A percentile compares a stretch with the other conserved stretches of the same genome.
Evolutionary conservation across 2,888 invertebrate species (phyloP).

Genomic region (Rhingia campestris): DNA sequence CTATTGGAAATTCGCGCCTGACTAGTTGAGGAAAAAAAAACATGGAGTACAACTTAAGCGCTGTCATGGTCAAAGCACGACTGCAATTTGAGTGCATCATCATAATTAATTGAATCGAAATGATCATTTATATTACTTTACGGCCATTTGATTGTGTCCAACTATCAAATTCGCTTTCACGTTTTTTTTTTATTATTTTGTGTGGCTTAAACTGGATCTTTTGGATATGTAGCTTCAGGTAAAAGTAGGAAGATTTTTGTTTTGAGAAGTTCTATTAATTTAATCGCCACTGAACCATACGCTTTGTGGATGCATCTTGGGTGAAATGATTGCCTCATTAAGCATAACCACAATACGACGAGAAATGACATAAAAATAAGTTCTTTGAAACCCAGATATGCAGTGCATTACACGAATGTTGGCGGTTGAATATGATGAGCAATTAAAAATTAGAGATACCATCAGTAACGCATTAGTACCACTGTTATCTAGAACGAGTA

Average conservation of each 20-base stretch:
- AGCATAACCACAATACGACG: conserved; percentile 23
- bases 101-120: conserved; percentile 1
- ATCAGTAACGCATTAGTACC: conserved; percentile 65
- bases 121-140: background rate
- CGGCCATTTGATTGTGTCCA: background rate
- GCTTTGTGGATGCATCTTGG: background rate
- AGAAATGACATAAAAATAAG: conserved; percentile 44
- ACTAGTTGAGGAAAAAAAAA: background rate
- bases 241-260: too few species aligned
- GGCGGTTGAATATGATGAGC: conserved; percentile 4
- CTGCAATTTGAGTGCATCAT: background rate
- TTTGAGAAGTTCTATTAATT: too few species aligned
- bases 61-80: conserved; percentile 1
- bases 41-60: background rate
- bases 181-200: background rate
- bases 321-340: conserved; percentile 52
- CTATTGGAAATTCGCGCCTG: background rate
- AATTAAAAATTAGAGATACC: conserved; percentile 62
- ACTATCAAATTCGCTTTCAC: conserved; percentile 16
- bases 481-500: conserved; percentile 42
- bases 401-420: conserved; percentile 46
- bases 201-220: too few species aligned
- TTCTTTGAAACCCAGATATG: conserved; percentile 52
- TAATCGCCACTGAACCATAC: too few species aligned
- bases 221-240: too few species aligned